A percentile compares a stretch with the other conserved stretches of the same genome.
Conservation (phyloP, 2,113 vertebrate genomes). For the Boleophthalmus pectinirostris region DNA sequence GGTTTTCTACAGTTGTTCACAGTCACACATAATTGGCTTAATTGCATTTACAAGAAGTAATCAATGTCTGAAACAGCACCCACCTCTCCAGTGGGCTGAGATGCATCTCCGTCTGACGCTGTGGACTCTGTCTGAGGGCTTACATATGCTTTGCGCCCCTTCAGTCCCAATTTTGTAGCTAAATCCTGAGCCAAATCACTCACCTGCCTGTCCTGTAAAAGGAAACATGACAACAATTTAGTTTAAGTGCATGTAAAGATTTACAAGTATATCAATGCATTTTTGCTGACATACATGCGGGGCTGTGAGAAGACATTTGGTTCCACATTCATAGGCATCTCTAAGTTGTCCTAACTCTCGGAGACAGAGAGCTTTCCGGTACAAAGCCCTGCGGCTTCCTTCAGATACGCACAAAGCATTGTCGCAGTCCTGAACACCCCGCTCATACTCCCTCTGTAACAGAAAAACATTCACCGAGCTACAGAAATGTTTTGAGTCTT, state of each 20-base stretch:
- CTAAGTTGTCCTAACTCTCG: slow-evolving; percentile 89
- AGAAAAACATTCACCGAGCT: not conserved
- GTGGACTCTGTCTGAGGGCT: slow-evolving; percentile 84
- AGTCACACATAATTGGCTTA: too few relatives aligned
- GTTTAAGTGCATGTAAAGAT: not conserved
- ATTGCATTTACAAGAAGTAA: not conserved
- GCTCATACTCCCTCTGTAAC: slow-evolving; percentile 87
- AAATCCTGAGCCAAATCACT: slow-evolving; percentile 93
- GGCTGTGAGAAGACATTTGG: slow-evolving; percentile 88
- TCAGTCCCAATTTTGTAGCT: slow-evolving; percentile 92
- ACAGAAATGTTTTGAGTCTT: not conserved
- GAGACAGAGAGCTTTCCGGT: slow-evolving; percentile 89
- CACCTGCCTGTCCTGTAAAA: slow-evolving; percentile 87
- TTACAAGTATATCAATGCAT: not conserved
- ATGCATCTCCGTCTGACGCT: slow-evolving; percentile 63
- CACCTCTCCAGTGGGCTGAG: slow-evolving; percentile 76
- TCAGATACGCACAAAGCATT: slow-evolving; percentile 86
- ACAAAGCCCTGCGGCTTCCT: slow-evolving; percentile 90
- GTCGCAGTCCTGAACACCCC: slow-evolving; percentile 91
- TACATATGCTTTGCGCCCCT: slow-evolving; percentile 93
- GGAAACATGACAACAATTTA: not conserved
- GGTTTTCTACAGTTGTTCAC: too few relatives aligned
- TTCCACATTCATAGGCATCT: slow-evolving; percentile 95
- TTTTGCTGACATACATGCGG: slow-evolving; percentile 83
- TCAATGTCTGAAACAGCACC: slow-evolving; percentile 13